Evolutionary conservation across 2,888 invertebrate species (phyloP).

Genomic region (Melanostoma scalare): DNA sequence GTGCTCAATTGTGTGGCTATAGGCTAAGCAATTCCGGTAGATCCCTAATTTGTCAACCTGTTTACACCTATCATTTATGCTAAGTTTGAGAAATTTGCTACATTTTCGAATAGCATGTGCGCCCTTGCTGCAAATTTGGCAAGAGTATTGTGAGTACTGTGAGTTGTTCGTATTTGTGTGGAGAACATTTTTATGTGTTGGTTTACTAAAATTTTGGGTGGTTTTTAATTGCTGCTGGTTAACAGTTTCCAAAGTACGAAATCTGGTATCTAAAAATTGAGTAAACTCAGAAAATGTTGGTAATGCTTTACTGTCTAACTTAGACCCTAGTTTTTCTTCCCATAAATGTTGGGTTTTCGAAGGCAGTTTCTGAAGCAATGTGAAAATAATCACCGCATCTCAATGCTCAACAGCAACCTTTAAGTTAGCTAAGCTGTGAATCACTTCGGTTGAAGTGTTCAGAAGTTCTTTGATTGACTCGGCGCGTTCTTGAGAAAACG

Average conservation of each 20-base stretch:
- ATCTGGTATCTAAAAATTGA: constrained; percentile 23
- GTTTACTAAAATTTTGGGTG: constrained; percentile 1
- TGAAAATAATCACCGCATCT: neutral
- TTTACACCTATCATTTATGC: neutral
- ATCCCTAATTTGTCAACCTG: neutral
- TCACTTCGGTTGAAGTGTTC: constrained; percentile 17
- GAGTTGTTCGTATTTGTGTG: constrained; percentile 23
- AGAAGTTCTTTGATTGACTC: neutral
- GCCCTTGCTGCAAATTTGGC: constrained; percentile 35
- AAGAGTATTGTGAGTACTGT: constrained; percentile 9
- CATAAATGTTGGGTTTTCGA: neutral
- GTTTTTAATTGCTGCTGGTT: constrained; percentile 8
- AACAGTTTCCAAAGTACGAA: constrained; percentile 48
- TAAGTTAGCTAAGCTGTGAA: constrained; percentile 1
- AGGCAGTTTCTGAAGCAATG: constrained; percentile 17
- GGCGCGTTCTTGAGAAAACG: neutral
- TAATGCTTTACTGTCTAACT: constrained; percentile 16
- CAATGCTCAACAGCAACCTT: constrained; percentile 2
- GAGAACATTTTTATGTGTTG: constrained; percentile 4
- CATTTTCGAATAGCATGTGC: constrained; percentile 54
- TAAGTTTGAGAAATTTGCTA: constrained; percentile 34
- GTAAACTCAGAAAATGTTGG: constrained; percentile 23
- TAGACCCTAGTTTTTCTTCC: neutral
- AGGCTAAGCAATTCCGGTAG: neutral
- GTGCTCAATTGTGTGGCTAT: neutral